Percentiles rank a stretch among this genome's conserved stretches.
Conservation (phyloP, 2,888 invertebrate species). For the Drosophila mayaguana region DNA sequence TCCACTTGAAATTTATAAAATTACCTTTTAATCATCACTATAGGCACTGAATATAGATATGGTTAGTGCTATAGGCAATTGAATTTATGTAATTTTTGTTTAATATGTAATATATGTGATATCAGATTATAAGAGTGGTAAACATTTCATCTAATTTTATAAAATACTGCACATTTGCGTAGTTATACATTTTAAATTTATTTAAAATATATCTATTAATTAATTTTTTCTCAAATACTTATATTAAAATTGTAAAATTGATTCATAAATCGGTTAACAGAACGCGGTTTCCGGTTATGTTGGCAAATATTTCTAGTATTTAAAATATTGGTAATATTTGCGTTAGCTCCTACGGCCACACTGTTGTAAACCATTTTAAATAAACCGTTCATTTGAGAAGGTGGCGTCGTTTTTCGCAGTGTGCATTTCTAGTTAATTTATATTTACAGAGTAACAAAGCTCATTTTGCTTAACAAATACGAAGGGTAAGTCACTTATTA, state of each 20-base stretch:
- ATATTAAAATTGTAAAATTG: not conserved
- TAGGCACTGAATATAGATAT: no score
- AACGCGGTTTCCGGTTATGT: not conserved
- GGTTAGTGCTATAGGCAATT: no score
- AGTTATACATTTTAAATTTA: not conserved
- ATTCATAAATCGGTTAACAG: slow-evolving; percentile 24
- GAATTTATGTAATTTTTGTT: no score
- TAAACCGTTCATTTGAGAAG: slow-evolving; percentile 69
- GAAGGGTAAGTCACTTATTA: slow-evolving; percentile 36
- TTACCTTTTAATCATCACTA: not conserved
- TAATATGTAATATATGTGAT: no score
- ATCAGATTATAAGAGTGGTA: not conserved
- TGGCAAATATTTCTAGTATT: not conserved
- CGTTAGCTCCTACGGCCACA: slow-evolving; percentile 32
- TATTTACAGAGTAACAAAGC: not conserved
- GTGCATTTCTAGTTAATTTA: not conserved
- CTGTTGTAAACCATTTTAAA: slow-evolving; percentile 56
- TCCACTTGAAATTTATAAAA: not conserved
- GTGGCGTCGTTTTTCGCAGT: slow-evolving; percentile 51
- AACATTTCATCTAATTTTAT: not conserved
- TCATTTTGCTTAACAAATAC: slow-evolving; percentile 11
- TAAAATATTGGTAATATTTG: slow-evolving; percentile 1
- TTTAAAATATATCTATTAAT: not conserved
- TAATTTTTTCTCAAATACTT: not conserved
- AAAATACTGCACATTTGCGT: not conserved